Percentiles rank a stretch among this genome's conserved stretches.
Conservation (phyloP, 2,888 invertebrate species). For the Stenodema calcarata region DNA sequence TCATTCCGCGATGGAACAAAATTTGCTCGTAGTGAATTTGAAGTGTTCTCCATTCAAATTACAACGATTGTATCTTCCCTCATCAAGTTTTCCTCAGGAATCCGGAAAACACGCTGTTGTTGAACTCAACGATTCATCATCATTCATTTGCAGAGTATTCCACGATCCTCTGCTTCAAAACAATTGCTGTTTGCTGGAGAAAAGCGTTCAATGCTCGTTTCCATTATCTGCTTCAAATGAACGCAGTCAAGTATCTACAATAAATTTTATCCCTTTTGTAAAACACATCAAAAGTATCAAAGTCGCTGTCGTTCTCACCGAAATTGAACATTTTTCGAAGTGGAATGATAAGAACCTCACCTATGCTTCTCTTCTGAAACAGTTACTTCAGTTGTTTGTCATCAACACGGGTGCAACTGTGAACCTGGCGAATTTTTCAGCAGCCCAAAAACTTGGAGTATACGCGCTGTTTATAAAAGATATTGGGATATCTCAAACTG, state of each 20-base stretch:
- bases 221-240: not conserved
- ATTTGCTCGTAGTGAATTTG: not conserved
- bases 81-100: not conserved
- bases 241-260: conserved; percentile 21
- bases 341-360: conserved; percentile 52
- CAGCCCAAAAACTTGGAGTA: conserved; percentile 56
- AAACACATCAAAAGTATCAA: conserved; percentile 53
- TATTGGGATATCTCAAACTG: conserved; percentile 53
- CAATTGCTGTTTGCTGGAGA: conserved; percentile 54
- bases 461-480: conserved; percentile 56
- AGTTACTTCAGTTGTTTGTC: conserved; percentile 58
- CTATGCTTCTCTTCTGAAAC: conserved; percentile 53
- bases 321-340: conserved; percentile 45
- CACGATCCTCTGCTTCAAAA: conserved; percentile 50
- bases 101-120: conserved; percentile 53
- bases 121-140: conserved; percentile 30
- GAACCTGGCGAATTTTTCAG: conserved; percentile 54
- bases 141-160: conserved; percentile 55
- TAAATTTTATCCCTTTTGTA: conserved; percentile 52
- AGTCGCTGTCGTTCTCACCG: conserved; percentile 56
- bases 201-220: conserved; percentile 53
- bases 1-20: not conserved
- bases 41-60: conserved; percentile 36
- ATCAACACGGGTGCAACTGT: conserved; percentile 56
- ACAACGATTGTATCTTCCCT: conserved; percentile 43